Conservation (phyloP, 2,888 invertebrate species). For the Parasteatoda lunata region DNA sequence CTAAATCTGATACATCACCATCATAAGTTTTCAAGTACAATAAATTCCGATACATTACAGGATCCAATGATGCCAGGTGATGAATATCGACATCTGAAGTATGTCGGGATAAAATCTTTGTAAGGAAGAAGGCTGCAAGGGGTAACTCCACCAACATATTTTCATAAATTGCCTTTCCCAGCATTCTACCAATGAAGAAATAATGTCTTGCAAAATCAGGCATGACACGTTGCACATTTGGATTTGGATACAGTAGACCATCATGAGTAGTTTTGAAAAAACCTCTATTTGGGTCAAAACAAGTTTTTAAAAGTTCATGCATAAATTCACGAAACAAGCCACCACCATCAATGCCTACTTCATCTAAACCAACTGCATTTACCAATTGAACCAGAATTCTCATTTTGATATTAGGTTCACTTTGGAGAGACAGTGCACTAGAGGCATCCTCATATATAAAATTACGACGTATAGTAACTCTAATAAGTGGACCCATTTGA, state of each 20-base stretch:
- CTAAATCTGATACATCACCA: conserved; percentile 87
- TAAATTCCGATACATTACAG: conserved; percentile 91
- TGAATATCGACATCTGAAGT: conserved; percentile 86
- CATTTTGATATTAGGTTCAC: conserved; percentile 89
- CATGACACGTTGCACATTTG: conserved; percentile 89
- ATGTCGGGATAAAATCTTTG: conserved; percentile 85
- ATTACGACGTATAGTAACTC: conserved; percentile 86
- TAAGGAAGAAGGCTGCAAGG: conserved; percentile 95
- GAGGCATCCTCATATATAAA: conserved; percentile 99
- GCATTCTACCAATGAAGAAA: conserved; percentile 93
- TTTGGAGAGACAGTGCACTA: conserved; percentile 91
- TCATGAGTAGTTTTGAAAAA: conserved; percentile 92
- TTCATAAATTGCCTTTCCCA: conserved; percentile 97
- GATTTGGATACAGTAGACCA: conserved; percentile 96
- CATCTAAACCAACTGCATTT: conserved; percentile 91
- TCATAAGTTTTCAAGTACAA: conserved; percentile 88
- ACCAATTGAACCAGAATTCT: conserved; percentile 91
- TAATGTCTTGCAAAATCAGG: conserved; percentile 92
- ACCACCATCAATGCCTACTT: conserved; percentile 98
- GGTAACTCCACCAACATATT: conserved; percentile 95
- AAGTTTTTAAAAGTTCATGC: conserved; percentile 92
- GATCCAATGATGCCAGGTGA: conserved; percentile 94
- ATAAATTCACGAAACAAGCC: conserved; percentile 97
- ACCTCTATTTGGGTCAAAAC: conserved; percentile 96
- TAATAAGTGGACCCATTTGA: conserved; percentile 82